Evolutionary conservation across 2,797 vertebrate species (phyloP).

Genomic region (Manis pentadactyla): DNA sequence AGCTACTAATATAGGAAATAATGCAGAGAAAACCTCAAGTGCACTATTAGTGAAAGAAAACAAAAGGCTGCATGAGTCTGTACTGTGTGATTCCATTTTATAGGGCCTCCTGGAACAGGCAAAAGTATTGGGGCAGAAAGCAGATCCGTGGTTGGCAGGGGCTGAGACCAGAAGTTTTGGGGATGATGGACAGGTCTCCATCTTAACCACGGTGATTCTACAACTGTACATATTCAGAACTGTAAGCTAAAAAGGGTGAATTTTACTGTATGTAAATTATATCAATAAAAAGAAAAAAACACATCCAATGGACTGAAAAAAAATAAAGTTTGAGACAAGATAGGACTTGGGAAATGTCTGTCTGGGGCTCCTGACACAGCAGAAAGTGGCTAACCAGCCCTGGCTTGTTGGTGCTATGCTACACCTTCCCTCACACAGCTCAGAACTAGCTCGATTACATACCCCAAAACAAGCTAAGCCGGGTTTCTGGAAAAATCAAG

Average conservation of each 20-base stretch:
- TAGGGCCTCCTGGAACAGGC: conserved; percentile 44
- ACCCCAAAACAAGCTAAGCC: conserved; percentile 17
- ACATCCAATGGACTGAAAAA: not conserved
- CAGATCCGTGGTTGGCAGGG: not conserved
- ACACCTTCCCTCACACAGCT: not conserved
- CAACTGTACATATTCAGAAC: not conserved
- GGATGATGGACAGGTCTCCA: not conserved
- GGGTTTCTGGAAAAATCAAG: not conserved
- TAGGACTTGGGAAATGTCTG: not conserved
- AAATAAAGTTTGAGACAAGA: not conserved
- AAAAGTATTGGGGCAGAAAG: not conserved
- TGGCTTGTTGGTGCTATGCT: not conserved
- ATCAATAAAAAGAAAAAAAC: not conserved
- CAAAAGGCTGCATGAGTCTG: not conserved
- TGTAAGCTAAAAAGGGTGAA: not conserved
- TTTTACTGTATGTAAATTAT: not conserved
- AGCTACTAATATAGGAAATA: not conserved
- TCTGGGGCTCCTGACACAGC: conserved; percentile 33
- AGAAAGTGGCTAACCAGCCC: conserved; percentile 11
- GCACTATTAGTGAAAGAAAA: conserved; percentile 32
- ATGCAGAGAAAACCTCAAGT: not conserved
- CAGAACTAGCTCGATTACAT: not conserved
- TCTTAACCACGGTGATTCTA: not conserved
- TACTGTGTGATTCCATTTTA: not conserved
- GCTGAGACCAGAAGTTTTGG: not conserved